Percentiles rank a stretch among this genome's conserved stretches.
Conservation (phyloP, 2,888 invertebrate species). For the Eristalinus sepulchralis region DNA sequence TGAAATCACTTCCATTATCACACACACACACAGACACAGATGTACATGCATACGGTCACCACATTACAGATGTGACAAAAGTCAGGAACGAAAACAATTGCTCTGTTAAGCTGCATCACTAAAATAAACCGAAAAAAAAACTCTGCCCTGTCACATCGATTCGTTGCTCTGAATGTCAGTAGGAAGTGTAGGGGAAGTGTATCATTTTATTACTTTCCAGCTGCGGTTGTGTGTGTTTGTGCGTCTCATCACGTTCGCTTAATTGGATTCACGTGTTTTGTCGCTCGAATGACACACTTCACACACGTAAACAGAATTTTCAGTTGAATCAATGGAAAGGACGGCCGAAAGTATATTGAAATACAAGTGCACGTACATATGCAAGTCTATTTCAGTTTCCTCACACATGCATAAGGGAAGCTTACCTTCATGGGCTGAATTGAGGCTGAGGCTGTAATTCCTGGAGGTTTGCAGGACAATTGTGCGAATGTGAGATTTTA, state of each 20-base stretch:
- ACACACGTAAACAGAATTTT: slow-evolving; percentile 24
- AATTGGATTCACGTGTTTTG: slow-evolving; percentile 33
- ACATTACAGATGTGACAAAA: background rate
- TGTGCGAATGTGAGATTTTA: too few relatives aligned
- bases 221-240: background rate
- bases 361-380: background rate
- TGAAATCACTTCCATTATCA: background rate
- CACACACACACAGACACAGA: background rate
- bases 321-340: slow-evolving; percentile 1
- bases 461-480: too few relatives aligned
- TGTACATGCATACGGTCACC: background rate
- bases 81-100: background rate
- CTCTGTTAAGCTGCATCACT: background rate
- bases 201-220: background rate
- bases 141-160: background rate
- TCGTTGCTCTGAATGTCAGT: background rate
- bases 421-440: too few relatives aligned
- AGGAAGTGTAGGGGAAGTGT: background rate
- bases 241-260: slow-evolving; percentile 12
- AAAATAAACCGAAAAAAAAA: background rate
- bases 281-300: background rate
- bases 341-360: background rate
- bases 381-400: background rate
- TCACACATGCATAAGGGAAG: too few relatives aligned
- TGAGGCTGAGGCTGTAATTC: too few relatives aligned